Evolutionary conservation across 2,797 vertebrate genomes (phyloP), one percentile per base, ranked within the genome.

Genomic region (Syngnathus rostellatus): DNA sequence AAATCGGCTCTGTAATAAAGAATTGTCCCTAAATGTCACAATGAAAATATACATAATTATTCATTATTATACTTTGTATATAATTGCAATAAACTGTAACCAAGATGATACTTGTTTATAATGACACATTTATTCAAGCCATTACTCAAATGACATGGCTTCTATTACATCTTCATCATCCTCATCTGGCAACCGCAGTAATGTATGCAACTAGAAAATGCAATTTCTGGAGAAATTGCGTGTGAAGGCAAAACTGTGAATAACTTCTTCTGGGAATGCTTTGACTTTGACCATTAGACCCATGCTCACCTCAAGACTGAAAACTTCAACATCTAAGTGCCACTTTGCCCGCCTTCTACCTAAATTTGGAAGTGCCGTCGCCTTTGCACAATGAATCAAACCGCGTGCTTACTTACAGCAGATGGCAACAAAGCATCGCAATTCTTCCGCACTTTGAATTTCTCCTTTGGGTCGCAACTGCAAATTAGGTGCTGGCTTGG

Each of bases 371-470:
- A 23, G 23, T 23, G 23, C 23, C 23, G 23, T 23, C 23, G 23
- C 23, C 23, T 23, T 23, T 23, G 23, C 23, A 23, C 23, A 23
- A 11, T 64, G 62, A n/a, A 45, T 8, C 11, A 62, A 62, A 62
- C 60, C 72, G 17, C 50, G 70, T 64, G 45, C 5, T 58, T 17
- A 67, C 85, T 2, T 17, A 67, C 85, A 81, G 67, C 69, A 88
- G 87, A 66, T 75, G 85, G 85, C 79, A 77, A 73, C 65, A 82
- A 64, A 53, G 63, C 66, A 60, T 66, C 48, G 61, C 17, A 38
- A 39, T 31, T 51, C 8, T 38, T 54, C 10, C 8, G 59, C 45
- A 62, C 50, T 16, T 16, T 38, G 66, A 0, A 48, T 48, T 41
- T 60, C 2, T 65, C 51, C 62, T 17, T 17, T 7, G 40, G 19